Evolutionary conservation across 2,888 invertebrate species (phyloP), one percentile per base, ranked within the genome.

Genomic region (Scrobipalpa costella): DNA sequence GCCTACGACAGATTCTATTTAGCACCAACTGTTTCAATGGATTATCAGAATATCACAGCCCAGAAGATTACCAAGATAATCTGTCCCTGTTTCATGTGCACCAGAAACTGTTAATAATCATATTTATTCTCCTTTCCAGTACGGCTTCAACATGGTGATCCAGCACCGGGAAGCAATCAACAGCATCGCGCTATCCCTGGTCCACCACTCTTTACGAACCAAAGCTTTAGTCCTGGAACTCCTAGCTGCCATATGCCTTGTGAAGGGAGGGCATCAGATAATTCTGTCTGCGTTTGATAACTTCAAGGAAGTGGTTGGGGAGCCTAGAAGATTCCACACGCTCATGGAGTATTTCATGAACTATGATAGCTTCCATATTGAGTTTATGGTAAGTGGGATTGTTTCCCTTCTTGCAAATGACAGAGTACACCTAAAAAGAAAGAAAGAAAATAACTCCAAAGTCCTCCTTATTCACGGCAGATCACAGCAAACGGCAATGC

Each of bases 201-300:
- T 98, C 74, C 99, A 99, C 90, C 98, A 98, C 87, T 98, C 98
- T 81, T 92, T 99, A 71, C 94, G 99, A 69, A 99, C 99, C 34
- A 99, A 99, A 92, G 98, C 99, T 0, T 88, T 99, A 68, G 99
- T 99, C 19, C 92, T 99, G 73, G 99, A 99, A 85, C 94, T 99
- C 66, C 92, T 99, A 68, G 99, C 99, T 0, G 99, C 99, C 67
- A 98, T 99, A 74, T 99, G 99, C 86, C 93, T 99, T 71, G 99
- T 99, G 66, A 98, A 98, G 88, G 99, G 99, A 17, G 99, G 99
- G n/a, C 99, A 99, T 82, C 98, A 98, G 89, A 98, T 99, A 79
- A 99, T 99, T 72, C 92, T 99, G 62, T 96, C 96, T 0, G 98
- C 99, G 5, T 99, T 99, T 86, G 98, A 99, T 84, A 98, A 98